phyloP scores from a whole-genome alignment of 2,888 invertebrate genomes.

The Halictus ligatus region DNA sequence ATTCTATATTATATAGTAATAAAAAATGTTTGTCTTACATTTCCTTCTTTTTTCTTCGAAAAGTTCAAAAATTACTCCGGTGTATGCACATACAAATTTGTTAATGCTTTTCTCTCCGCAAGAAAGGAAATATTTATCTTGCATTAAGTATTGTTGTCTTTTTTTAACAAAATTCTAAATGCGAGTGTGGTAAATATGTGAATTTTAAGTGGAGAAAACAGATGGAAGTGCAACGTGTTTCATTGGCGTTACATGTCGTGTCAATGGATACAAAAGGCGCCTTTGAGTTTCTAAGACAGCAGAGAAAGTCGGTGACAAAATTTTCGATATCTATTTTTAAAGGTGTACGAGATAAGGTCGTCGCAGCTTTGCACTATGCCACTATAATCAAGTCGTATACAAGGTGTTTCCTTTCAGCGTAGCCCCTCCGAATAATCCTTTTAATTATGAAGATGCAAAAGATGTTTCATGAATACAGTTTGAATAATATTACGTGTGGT shows the following conservation, averaged over 20 bases:
- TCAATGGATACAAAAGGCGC: constrained; percentile 27
- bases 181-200: background rate
- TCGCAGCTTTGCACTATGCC: background rate
- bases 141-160: constrained; percentile 2
- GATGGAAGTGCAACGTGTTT: background rate
- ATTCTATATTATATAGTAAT: too few relatives aligned
- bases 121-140: too few relatives aligned
- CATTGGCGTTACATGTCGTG: background rate
- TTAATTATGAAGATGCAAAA: too few relatives aligned
- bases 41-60: too few relatives aligned
- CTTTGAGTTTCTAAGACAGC: constrained; percentile 40
- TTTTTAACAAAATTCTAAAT: background rate
- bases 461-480: too few relatives aligned
- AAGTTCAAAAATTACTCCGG: too few relatives aligned
- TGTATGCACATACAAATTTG: too few relatives aligned
- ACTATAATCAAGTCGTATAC: background rate
- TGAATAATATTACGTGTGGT: too few relatives aligned
- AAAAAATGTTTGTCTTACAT: too few relatives aligned
- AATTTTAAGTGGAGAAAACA: background rate
- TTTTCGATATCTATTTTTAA: constrained; percentile 49
- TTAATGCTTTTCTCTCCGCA: too few relatives aligned
- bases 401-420: too few relatives aligned
- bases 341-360: constrained; percentile 18
- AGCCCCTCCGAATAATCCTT: too few relatives aligned
- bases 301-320: constrained; percentile 59